phyloP scores from a whole-genome alignment of 1,140 invertebrate species.

The Myzus persicae region DNA sequence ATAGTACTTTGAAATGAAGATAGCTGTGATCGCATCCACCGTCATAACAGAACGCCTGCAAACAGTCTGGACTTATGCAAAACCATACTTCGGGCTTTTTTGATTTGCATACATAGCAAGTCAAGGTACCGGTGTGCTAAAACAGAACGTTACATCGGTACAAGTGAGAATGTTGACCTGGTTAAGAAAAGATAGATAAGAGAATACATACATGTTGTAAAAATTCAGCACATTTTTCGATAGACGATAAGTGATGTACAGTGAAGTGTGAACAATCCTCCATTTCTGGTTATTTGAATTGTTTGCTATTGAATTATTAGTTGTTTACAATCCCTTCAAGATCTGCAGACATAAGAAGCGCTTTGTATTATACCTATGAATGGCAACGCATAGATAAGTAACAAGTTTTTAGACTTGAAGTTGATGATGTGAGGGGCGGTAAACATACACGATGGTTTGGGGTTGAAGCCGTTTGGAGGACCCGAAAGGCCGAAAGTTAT shows the following conservation, averaged over 20 bases:
- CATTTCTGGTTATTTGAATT: neutral
- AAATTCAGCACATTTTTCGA: constrained; percentile 49
- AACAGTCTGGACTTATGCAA: constrained; percentile 80
- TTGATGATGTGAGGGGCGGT: neutral
- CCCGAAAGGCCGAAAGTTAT: neutral
- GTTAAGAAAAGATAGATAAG: neutral
- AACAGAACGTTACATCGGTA: neutral
- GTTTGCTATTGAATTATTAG: neutral
- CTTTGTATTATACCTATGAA: neutral
- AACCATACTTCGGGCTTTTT: constrained; percentile 82
- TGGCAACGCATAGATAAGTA: neutral
- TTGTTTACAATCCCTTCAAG: neutral
- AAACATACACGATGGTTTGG: neutral
- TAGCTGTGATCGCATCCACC: constrained; percentile 80
- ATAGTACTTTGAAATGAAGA: constrained; percentile 72
- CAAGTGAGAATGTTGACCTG: neutral
- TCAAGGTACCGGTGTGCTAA: constrained; percentile 1
- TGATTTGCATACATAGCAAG: constrained; percentile 72
- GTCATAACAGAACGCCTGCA: constrained; percentile 81
- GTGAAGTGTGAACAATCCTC: constrained; percentile 52
- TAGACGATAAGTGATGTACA: constrained; percentile 37
- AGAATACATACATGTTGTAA: constrained; percentile 43
- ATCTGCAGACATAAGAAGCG: neutral
- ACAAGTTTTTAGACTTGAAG: neutral
- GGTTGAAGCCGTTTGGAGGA: neutral